Percentiles rank a stretch among this genome's conserved stretches.
phyloP scores from a whole-genome alignment of 2,888 invertebrate species.

The Crossocerus cetratus region DNA sequence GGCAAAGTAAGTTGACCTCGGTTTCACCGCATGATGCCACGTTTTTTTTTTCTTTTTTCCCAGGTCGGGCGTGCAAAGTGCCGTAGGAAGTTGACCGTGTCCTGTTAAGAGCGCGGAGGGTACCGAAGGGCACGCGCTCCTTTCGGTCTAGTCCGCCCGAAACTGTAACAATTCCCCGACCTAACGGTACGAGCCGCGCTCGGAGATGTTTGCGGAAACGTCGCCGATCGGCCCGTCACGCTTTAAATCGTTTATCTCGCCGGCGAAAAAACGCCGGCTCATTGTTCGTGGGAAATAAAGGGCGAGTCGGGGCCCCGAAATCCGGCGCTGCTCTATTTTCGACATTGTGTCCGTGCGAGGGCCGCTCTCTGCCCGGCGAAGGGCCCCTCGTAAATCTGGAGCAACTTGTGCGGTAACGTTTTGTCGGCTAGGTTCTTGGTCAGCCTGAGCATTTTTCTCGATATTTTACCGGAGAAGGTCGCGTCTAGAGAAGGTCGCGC shows the following conservation, averaged over 20 bases:
- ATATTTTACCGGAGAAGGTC: conserved; percentile 7
- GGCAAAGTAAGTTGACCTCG: conserved; percentile 44
- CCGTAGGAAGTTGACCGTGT: conserved; percentile 36
- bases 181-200: conserved; percentile 68
- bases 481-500: neutral
- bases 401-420: conserved; percentile 57
- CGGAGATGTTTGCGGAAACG: conserved; percentile 73
- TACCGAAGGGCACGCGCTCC: conserved; percentile 2
- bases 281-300: conserved; percentile 50
- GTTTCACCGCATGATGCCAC: conserved; percentile 12
- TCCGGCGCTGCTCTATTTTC: conserved; percentile 60
- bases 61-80: neutral
- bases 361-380: conserved; percentile 61
- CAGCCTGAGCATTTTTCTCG: conserved; percentile 34
- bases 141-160: conserved; percentile 10
- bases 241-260: conserved; percentile 57
- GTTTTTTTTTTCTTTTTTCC: conserved; percentile 1
- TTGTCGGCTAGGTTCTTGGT: conserved; percentile 44
- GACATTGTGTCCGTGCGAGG: conserved; percentile 48
- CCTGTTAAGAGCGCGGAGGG: conserved; percentile 14
- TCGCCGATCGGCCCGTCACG: conserved; percentile 65
- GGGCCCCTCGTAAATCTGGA: conserved; percentile 66
- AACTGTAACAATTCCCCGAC: conserved; percentile 62
- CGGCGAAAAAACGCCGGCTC: conserved; percentile 46
- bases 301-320: conserved; percentile 38